Percentiles rank a stretch among this genome's conserved stretches.
These are phyloP conservation scores for Agriopis aurantiaria DNA, from an alignment of 2,888 invertebrate species.

Conservation along the genomic window DNA sequence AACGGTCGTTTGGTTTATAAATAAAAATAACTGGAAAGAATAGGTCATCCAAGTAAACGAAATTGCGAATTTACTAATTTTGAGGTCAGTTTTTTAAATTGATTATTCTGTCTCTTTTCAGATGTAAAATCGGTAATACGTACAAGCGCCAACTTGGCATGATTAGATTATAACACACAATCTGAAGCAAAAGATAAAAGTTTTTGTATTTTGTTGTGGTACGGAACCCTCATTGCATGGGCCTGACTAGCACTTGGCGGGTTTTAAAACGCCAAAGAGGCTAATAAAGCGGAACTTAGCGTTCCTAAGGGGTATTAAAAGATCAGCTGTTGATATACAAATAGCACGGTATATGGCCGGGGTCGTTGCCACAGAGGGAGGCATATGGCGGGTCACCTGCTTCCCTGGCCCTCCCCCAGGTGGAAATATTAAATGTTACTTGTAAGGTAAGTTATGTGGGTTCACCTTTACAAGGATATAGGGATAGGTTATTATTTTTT, in stretches of 20 bases:
- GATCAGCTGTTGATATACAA: conserved; percentile 59
- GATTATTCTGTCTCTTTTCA: too few species aligned
- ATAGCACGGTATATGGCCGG: conserved; percentile 45
- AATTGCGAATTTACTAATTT: too few species aligned
- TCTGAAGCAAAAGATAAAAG: too few species aligned
- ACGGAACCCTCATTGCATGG: too few species aligned
- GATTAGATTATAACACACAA: conserved; percentile 2
- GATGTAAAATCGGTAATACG: background rate
- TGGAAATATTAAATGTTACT: conserved; percentile 83
- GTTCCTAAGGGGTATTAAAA: conserved; percentile 52
- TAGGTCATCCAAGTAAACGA: too few species aligned
- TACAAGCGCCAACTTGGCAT: background rate
- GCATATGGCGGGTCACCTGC: conserved; percentile 83
- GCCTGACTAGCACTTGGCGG: conserved; percentile 15
- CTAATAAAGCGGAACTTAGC: conserved; percentile 45
- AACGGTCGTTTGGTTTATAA: too few species aligned
- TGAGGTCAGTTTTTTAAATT: too few species aligned
- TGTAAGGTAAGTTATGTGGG: conserved; percentile 70
- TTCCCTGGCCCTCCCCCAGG: conserved; percentile 68
- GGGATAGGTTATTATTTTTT: conserved; percentile 44
- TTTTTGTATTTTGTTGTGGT: conserved; percentile 17
- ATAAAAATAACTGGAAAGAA: too few species aligned
- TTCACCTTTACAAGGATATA: conserved; percentile 51
- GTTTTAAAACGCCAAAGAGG: conserved; percentile 41
- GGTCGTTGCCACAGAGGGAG: conserved; percentile 83